These are phyloP conservation scores for Elephas maximus DNA, from an alignment of 2,113 vertebrate species.

Conservation along the genomic window DNA sequence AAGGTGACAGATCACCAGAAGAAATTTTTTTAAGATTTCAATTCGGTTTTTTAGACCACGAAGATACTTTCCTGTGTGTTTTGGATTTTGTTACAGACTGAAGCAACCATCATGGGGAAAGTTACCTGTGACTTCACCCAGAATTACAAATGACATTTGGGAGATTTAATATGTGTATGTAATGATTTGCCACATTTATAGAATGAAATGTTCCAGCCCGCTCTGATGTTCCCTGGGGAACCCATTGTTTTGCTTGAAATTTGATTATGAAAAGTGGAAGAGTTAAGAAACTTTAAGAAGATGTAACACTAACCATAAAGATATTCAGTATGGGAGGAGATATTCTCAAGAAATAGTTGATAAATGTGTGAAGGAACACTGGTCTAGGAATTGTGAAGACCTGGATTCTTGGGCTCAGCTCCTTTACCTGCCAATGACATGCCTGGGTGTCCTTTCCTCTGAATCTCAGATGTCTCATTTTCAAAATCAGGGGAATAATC, in stretches of 20 bases:
- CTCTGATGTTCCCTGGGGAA: not conserved
- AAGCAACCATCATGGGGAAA: not conserved
- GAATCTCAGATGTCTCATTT: not conserved
- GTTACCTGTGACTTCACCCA: constrained; percentile 37
- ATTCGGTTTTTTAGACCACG: not conserved
- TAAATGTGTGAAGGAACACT: not conserved
- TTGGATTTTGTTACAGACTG: constrained; percentile 33
- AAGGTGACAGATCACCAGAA: not conserved
- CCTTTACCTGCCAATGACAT: not conserved
- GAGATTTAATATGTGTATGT: not conserved
- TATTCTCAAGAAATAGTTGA: not conserved
- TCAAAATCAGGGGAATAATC: not conserved
- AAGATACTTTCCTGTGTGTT: not conserved
- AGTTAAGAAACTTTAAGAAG: constrained; percentile 25
- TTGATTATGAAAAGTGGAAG: constrained; percentile 32
- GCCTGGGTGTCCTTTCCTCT: too few species aligned
- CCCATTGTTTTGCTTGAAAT: not conserved
- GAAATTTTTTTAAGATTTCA: not conserved
- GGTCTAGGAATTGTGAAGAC: not conserved
- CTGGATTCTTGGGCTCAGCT: not conserved
- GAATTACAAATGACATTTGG: not conserved
- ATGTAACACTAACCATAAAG: not conserved
- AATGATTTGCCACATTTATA: constrained; percentile 46
- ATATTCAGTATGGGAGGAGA: constrained; percentile 15
- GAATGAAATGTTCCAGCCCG: constrained; percentile 29